phyloP scores from a whole-genome alignment of 2,888 invertebrate genomes.

The Eristalinus sepulchralis region DNA sequence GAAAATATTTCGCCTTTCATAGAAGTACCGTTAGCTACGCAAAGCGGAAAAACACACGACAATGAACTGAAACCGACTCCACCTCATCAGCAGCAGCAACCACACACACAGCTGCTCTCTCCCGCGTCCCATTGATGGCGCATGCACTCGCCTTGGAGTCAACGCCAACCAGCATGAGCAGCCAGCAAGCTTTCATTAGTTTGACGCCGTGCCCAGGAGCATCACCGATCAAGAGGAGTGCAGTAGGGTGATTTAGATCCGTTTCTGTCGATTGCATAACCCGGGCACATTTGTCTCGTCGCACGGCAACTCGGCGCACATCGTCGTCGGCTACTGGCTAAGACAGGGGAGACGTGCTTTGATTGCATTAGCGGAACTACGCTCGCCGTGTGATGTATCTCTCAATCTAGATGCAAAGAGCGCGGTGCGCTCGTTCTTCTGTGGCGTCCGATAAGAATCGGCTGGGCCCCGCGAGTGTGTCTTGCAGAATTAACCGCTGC shows the following conservation, averaged over 20 bases:
- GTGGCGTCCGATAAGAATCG: conserved; percentile 60
- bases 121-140: neutral
- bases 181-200: conserved; percentile 58
- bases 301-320: conserved; percentile 7
- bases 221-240: conserved; percentile 29
- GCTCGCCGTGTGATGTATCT: conserved; percentile 12
- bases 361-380: conserved; percentile 57
- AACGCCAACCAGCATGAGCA: neutral
- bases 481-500: conserved; percentile 47
- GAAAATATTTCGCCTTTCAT: neutral
- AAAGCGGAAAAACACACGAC: neutral
- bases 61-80: neutral
- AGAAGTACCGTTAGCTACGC: neutral
- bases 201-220: conserved; percentile 25
- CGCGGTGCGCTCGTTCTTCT: conserved; percentile 35
- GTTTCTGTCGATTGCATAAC: conserved; percentile 69
- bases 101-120: neutral
- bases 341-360: conserved; percentile 51
- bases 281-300: conserved; percentile 64
- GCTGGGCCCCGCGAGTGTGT: conserved; percentile 15
- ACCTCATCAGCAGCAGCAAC: neutral
- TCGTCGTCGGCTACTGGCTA: conserved; percentile 14
- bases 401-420: conserved; percentile 29
- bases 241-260: conserved; percentile 69
- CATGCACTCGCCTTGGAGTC: neutral